Evolutionary conservation across 2,888 invertebrate genomes (phyloP).

Genomic region (Acanthoscelides obtectus): DNA sequence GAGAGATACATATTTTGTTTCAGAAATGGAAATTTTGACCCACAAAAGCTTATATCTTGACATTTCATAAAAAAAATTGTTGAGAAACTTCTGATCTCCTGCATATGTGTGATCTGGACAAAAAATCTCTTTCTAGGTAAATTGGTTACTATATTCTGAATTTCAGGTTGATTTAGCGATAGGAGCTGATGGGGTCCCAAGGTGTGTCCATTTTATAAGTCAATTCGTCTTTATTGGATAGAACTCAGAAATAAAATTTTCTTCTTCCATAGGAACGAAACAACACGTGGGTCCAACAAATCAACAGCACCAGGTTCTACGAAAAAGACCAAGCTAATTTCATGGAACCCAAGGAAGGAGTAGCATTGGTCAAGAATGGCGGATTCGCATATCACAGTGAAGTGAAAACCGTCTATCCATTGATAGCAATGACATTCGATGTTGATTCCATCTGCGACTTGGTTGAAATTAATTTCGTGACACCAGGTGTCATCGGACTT

Average conservation of each 20-base stretch:
- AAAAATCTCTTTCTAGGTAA: too few species aligned
- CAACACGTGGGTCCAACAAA: conserved; percentile 24
- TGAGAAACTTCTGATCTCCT: too few species aligned
- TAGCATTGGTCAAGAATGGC: conserved; percentile 46
- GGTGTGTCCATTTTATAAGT: too few species aligned
- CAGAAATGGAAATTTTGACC: too few species aligned
- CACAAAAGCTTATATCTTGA: too few species aligned
- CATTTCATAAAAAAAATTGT: too few species aligned
- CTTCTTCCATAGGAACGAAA: conserved; percentile 18
- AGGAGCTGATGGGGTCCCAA: too few species aligned
- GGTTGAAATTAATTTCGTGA: conserved; percentile 36
- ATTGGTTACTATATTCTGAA: too few species aligned
- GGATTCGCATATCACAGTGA: conserved; percentile 54
- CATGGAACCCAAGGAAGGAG: conserved; percentile 35
- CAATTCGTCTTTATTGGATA: too few species aligned
- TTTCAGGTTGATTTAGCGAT: too few species aligned
- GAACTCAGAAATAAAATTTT: conserved; percentile 11
- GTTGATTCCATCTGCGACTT: conserved; percentile 50
- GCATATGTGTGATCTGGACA: too few species aligned
- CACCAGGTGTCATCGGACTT: conserved; percentile 39
- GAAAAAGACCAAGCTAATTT: conserved; percentile 20
- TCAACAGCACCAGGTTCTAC: conserved; percentile 30
- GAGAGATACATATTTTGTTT: too few species aligned
- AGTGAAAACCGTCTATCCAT: conserved; percentile 45
- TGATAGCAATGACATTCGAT: conserved; percentile 43